A percentile compares a stretch with the other conserved stretches of the same genome.
These are phyloP conservation scores for Nesometra sesokonis DNA, from an alignment of 35 echinoderm and acorn worm genomes.

Conservation along the genomic window DNA sequence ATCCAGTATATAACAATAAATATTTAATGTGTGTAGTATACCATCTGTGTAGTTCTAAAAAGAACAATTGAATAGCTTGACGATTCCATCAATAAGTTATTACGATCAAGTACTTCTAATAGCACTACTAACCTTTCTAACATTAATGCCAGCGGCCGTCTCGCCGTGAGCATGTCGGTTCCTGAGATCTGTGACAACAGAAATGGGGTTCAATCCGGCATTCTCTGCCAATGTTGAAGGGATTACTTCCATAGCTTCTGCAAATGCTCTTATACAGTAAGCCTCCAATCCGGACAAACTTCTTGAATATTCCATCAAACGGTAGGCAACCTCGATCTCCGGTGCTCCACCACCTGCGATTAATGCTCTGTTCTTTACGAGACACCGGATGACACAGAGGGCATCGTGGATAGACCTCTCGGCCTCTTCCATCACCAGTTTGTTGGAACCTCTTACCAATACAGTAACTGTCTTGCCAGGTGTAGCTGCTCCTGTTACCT, in stretches of 20 bases:
- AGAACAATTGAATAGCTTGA: no score
- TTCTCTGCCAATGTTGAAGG: slow-evolving; percentile 91
- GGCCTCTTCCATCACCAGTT: slow-evolving; percentile 84
- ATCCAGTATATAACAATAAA: no score
- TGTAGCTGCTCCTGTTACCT: slow-evolving; percentile 74
- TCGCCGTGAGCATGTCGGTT: slow-evolving; percentile 75
- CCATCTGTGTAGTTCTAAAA: no score
- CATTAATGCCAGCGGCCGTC: slow-evolving; percentile 73
- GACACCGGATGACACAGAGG: slow-evolving; percentile 94
- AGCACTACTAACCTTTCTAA: slow-evolving; percentile 58
- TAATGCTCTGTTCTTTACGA: slow-evolving; percentile 85
- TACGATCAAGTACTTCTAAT: no score
- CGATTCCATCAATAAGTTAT: no score
- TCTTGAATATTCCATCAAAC: slow-evolving; percentile 75
- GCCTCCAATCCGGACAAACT: slow-evolving; percentile 73
- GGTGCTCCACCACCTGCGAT: slow-evolving; percentile 92
- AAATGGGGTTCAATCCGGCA: slow-evolving; percentile 79
- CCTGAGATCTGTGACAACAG: slow-evolving; percentile 81
- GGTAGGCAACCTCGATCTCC: slow-evolving; percentile 69
- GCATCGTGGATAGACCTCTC: slow-evolving; percentile 96
- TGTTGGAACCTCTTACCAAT: slow-evolving; percentile 81
- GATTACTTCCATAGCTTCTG: slow-evolving; percentile 80
- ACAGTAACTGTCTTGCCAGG: slow-evolving; percentile 82
- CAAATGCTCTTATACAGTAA: slow-evolving; percentile 88
- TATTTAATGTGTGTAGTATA: no score